Base-by-base conservation (phyloP, 2,113 vertebrate genomes). In the Thomomys bottae region DNA sequence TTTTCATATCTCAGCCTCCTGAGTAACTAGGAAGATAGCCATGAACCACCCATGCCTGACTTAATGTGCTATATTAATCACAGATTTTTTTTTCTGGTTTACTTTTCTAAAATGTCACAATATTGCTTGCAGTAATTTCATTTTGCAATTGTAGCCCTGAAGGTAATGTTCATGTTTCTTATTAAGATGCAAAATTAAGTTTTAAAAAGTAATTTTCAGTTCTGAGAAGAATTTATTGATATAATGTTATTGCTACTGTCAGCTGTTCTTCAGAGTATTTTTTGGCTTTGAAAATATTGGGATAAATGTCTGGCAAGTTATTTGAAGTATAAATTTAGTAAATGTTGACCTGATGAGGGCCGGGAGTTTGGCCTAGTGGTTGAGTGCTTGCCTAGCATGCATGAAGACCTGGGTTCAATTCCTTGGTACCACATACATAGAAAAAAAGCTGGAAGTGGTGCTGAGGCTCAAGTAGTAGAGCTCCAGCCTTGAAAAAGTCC, bases 91-190 rank as follows among this genome's bases (percentile, higher is more conserved):
- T 45, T 89, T 93, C 30, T 77, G 64, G n/a, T 2, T 93, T 7
- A 83, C 10, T 90, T 70, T 64, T 84, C 38, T 81, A 3, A 5
- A 93, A 80, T 80, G 45, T 94, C n/a, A 54, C 67, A 68, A 10
- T 68, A 91, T 85, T 92, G 66, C 83, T 92, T 82, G 87, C n/a
- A 92, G 71, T 24, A 64, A 80, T 36, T 93, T 93, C 8, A 42
- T 81, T 95, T 88, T 79, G 75, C 77, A 23, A 36, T 10, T 6
- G 57, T 72, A 49, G 63, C 75, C 84, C 4, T 70, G 30, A 87
- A 88, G 91, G n/a, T 21, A 89, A 57, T 42, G 8, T 79, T 64
- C 34, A 76, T 40, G 8, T 15, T 78, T 30, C 79, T 87, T 54
- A 54, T 81, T 85, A 20, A 87, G 90, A 77, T 78, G 11, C 7